phyloP scores from a whole-genome alignment of 2,797 vertebrate species.

The Lophius americanus region DNA sequence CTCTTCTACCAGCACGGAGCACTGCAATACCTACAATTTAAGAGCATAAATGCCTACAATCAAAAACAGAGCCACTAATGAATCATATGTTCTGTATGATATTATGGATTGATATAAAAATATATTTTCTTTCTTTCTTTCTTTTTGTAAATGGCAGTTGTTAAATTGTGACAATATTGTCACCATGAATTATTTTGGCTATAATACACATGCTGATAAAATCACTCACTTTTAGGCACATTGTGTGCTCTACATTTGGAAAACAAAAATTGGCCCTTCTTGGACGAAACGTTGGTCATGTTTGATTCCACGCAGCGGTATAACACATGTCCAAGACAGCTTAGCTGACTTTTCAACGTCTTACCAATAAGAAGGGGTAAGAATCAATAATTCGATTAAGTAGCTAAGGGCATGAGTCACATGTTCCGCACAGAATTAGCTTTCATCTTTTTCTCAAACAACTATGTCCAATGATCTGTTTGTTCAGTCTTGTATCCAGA shows the following conservation, averaged over 20 bases:
- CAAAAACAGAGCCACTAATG: neutral
- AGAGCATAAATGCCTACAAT: neutral
- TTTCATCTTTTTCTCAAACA: conserved; percentile 4
- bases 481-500: neutral
- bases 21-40: no score
- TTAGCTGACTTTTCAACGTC: no score
- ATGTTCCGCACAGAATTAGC: neutral
- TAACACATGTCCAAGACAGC: no score
- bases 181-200: no score
- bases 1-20: neutral
- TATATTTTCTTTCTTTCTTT: no score
- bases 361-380: conserved; percentile 1
- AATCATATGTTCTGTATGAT: neutral
- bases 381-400: conserved; percentile 11
- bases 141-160: neutral
- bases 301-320: no score
- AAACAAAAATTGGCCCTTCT: conserved; percentile 5
- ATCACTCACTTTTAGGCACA: no score
- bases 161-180: neutral
- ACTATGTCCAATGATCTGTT: neutral
- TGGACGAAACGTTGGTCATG: neutral
- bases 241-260: neutral
- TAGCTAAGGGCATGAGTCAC: conserved; percentile 10
- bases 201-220: no score
- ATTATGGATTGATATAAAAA: no score